Base-by-base conservation (phyloP, 2,888 invertebrate genomes). In the Nysson spinosus region DNA sequence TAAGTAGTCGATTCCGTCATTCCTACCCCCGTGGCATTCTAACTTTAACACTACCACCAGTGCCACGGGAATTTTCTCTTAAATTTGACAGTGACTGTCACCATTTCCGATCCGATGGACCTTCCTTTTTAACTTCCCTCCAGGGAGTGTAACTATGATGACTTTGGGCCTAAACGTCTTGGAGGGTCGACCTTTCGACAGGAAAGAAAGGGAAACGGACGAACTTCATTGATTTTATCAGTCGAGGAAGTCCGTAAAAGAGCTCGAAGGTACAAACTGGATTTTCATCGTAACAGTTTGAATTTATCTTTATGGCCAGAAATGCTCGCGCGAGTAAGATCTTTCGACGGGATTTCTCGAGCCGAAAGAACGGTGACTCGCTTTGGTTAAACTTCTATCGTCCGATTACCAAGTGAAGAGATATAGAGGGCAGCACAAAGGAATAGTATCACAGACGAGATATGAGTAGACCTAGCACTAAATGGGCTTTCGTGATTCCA, bases 11-110 rank as follows among this genome's bases (percentile, higher is more conserved):
- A 46, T 26, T 35, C 17, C 12, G n/a, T 2, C 16, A 4, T 9
- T 6, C 26, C 6, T 7, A 3, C 20, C 43, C 11, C 39, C 39
- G 39, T 37, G 39, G 51, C 43, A 14, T 6, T 16, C 24, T 28
- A 46, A 46, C 39, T 47, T 22, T 42, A 42, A 46, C 42, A 34
- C 28, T 6, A n/a, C 22, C 40, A 16, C 22, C 30, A 11, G 32
- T 14, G 28, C 46, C 34, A 22, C 26, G 37, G 43, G 46, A 65
- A 68, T 69, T 69, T 66, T 70, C 66, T 44, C 47, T 58, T 52
- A 60, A 67, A 70, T 70, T 70, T 69, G 39, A 63, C 44, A 39
- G 35, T 50, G 30, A 50, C 47, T 51, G 30, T 55, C 51, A 50
- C 19, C 51, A 32, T 28, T 16, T 16, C 14, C 37, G 35, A 5